A percentile compares a stretch with the other conserved stretches of the same genome.
Conservation (phyloP, 2,888 invertebrate genomes). For the Amphipoea oculea region DNA sequence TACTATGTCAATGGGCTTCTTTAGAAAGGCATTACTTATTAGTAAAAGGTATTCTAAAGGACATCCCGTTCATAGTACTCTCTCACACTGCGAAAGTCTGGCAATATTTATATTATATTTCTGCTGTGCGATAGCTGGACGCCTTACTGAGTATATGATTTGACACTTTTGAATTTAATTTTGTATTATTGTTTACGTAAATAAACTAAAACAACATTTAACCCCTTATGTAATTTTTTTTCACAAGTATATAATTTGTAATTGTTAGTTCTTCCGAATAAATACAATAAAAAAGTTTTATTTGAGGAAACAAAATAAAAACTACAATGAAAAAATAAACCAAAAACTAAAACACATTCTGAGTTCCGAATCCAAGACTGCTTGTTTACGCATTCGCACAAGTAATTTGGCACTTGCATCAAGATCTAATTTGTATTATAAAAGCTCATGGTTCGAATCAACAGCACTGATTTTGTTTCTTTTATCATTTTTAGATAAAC, state of each 20-base stretch:
- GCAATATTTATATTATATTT: constrained; percentile 52
- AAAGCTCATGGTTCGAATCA: background rate
- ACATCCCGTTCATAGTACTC: constrained; percentile 20
- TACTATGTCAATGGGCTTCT: constrained; percentile 29
- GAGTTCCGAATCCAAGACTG: constrained; percentile 7
- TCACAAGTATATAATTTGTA: background rate
- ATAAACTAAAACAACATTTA: background rate
- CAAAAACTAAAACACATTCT: background rate
- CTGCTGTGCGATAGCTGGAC: constrained; percentile 49
- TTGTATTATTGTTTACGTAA: background rate
- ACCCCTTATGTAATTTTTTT: background rate
- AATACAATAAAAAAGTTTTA: background rate
- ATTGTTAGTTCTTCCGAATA: background rate
- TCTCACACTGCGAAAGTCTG: constrained; percentile 63
- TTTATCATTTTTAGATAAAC: background rate
- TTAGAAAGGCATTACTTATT: constrained; percentile 56
- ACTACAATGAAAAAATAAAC: background rate
- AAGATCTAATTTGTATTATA: background rate
- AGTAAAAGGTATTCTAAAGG: constrained; percentile 52
- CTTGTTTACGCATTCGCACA: background rate
- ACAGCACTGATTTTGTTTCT: background rate
- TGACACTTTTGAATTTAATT: constrained; percentile 60
- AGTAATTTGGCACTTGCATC: background rate
- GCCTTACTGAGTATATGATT: constrained; percentile 70
- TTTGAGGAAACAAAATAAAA: background rate